Conservation (phyloP, 2,888 invertebrate genomes). For the Polymixis flavicincta region DNA sequence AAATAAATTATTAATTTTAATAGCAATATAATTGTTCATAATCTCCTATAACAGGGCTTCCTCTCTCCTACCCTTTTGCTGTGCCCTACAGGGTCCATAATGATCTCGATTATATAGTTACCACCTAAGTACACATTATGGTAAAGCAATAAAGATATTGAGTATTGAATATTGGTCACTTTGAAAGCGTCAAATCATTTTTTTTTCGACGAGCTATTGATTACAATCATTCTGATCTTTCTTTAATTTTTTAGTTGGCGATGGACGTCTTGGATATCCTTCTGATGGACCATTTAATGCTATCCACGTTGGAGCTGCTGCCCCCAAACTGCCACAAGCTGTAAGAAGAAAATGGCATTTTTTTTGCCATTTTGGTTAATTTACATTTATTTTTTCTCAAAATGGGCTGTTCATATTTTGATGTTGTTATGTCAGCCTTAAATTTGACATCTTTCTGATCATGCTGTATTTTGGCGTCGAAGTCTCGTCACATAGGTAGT, state of each 20-base stretch:
- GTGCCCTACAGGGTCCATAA: no score
- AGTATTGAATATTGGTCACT: no score
- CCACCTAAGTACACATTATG: no score
- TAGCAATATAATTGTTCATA: no score
- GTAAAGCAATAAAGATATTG: no score
- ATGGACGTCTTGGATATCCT: conserved; percentile 95
- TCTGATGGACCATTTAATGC: conserved; percentile 96
- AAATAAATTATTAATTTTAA: no score
- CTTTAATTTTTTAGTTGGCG: conserved; percentile 92
- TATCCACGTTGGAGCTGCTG: conserved; percentile 98
- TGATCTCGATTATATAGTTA: no score
- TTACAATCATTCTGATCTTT: background rate
- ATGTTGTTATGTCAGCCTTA: background rate
- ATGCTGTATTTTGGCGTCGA: background rate
- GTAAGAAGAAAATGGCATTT: conserved; percentile 84
- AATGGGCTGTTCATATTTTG: background rate
- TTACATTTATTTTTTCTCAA: background rate
- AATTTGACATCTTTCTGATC: background rate
- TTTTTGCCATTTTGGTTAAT: background rate
- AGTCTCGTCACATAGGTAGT: no score
- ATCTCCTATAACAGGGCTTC: no score
- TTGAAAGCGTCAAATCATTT: background rate
- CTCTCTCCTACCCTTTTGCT: no score
- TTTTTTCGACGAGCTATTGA: background rate
- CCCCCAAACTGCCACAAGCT: conserved; percentile 93